Percentiles rank a stretch among this genome's conserved stretches.
Evolutionary conservation across 2,797 vertebrate genomes (phyloP).

Genomic region (Rhynchonycteris naso): DNA sequence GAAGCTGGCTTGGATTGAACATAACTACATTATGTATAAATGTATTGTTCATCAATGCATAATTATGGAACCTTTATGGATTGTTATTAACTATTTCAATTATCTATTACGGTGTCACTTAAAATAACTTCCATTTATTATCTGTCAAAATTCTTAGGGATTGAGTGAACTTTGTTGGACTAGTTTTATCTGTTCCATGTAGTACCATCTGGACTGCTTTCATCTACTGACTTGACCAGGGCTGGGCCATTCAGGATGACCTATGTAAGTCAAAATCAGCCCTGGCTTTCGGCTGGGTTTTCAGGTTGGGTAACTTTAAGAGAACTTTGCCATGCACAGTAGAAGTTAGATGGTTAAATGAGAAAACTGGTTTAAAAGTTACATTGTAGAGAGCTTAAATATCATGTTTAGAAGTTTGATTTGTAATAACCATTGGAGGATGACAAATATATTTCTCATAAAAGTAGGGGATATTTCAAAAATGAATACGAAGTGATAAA

Average conservation of each 20-base stretch:
- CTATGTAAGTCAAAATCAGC: neutral
- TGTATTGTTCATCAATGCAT: neutral
- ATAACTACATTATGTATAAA: neutral
- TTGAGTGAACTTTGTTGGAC: neutral
- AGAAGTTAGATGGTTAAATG: neutral
- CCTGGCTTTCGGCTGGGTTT: neutral
- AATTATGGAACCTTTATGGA: neutral
- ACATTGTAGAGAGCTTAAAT: neutral
- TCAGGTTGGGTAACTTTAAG: neutral
- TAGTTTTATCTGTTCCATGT: neutral
- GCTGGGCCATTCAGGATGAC: neutral
- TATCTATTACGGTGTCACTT: neutral
- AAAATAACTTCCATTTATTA: neutral
- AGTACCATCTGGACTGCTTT: neutral
- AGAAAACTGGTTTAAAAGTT: neutral
- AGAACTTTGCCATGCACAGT: neutral
- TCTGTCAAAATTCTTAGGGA: neutral
- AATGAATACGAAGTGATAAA: too few relatives aligned
- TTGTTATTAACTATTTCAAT: neutral
- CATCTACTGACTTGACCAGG: neutral
- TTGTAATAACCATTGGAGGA: neutral
- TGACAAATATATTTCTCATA: neutral
- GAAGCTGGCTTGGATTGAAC: neutral
- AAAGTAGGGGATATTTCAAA: too few relatives aligned
- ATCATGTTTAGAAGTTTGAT: neutral